Evolutionary conservation across 2,797 vertebrate genomes (phyloP), one percentile per base, ranked within the genome.

Genomic region (Bradypodion ventrale): DNA sequence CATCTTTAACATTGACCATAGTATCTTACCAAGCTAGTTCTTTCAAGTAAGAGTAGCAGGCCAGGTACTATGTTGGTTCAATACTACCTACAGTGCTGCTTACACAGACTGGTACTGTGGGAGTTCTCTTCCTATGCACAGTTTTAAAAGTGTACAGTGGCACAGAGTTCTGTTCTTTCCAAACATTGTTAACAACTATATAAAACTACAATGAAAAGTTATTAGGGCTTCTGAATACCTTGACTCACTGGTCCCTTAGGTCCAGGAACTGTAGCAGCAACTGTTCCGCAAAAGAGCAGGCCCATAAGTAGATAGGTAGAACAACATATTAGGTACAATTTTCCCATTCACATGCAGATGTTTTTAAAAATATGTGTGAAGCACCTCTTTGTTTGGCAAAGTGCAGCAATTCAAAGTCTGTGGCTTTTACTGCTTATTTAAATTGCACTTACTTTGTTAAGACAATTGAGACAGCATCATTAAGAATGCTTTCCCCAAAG

Each of bases 401-500:
- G 7, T 40, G 37, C 7, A 66, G 59, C 10, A 70, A 25, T 19
- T 29, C 7, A 35, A 27, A n/a, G 2, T 2, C n/a, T n/a, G n/a
- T 12, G 4, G 16, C n/a, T 49, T 27, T 0, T 0, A 2, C 19
- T 9, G 66, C 42, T 62, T 83, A 60, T 40, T 25, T 21, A 42
- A 25, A 82, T 19, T 7, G 27, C 52, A 91, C 98, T 95, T 97
- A 99, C 98, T 99, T 99, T 85, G 99, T 99, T 78, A 99, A 96
- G 82, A 99, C 98, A 82, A 99, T 99, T 83, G 99, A 99, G 79
- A 99, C 99, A 0, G 99, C 98, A 23, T 99, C 99, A 29, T 99
- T 99, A 85, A 99, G 97, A 91, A 99, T 99, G 91, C 98, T 99
- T 93, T 99, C 99, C 29, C 99, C 98, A 82, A 99, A 99, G 87